Base-by-base conservation (phyloP, 92 coral and sea anemone species). In the Palythoa caribaeorum region DNA sequence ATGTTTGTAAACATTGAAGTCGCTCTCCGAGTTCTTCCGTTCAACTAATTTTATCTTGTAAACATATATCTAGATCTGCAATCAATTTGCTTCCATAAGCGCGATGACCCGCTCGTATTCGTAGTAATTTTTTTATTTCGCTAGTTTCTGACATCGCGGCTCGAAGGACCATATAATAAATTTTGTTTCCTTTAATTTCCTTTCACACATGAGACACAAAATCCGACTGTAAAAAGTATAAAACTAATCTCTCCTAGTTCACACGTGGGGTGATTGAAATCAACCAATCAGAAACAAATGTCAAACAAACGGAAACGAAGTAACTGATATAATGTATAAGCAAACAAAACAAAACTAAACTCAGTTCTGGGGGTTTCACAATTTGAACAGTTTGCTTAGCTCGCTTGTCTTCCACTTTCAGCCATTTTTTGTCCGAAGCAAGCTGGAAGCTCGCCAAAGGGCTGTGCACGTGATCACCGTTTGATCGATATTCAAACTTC, bases 341-440 rank as follows among this genome's bases (percentile, higher is more conserved):
- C 66, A 62, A 77, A 77, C 83, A 77, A 35, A 77, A 77, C 83
- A 54, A 53, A 74, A 47, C 9, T 2, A 15, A 62, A 17, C 8
- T 74, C 78, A 35, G 78, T 47, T 47, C 78, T 77, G 83, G 83
- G 83, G 69, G 55, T 77, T 57, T 77, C 83, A 53, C 83, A 74
- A n/a, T n/a, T n/a, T n/a, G n/a, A n/a, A n/a, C n/a, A n/a, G n/a
- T n/a, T n/a, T n/a, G n/a, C n/a, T n/a, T n/a, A n/a, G n/a, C n/a
- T n/a, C n/a, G n/a, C n/a, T n/a, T n/a, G n/a, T n/a, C n/a, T n/a
- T n/a, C n/a, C n/a, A n/a, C n/a, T n/a, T n/a, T n/a, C n/a, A n/a
- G n/a, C n/a, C n/a, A n/a, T n/a, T n/a, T n/a, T n/a, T n/a, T n/a
- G n/a, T n/a, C n/a, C n/a, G n/a, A n/a, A n/a, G n/a, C n/a, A n/a